These are phyloP conservation scores for Thereva unica DNA, from an alignment of 2,888 invertebrate genomes.

Conservation along the genomic window DNA sequence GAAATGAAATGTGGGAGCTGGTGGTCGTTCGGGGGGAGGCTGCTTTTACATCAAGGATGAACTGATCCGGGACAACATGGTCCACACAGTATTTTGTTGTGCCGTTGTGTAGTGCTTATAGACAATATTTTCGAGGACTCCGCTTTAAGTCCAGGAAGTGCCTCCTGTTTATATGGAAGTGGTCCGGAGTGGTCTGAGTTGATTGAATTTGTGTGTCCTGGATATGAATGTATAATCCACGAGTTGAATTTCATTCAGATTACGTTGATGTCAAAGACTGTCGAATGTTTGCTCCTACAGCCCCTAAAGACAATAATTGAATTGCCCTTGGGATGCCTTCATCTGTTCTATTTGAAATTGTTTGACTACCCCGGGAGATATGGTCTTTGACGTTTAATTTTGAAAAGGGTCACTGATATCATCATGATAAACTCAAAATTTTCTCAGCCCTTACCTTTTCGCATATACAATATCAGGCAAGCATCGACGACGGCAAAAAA, in stretches of 20 bases:
- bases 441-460: slow-evolving; percentile 14
- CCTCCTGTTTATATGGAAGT: background rate
- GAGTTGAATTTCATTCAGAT: slow-evolving; percentile 14
- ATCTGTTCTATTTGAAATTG: slow-evolving; percentile 18
- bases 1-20: background rate
- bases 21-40: background rate
- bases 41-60: background rate
- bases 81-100: slow-evolving; percentile 1
- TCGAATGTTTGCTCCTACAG: slow-evolving; percentile 6
- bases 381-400: slow-evolving; percentile 34
- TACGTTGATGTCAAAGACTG: slow-evolving; percentile 1
- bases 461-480: background rate
- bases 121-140: slow-evolving; percentile 16
- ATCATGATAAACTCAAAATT: slow-evolving; percentile 12
- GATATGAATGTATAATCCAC: slow-evolving; percentile 14
- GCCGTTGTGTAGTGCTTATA: slow-evolving; percentile 10
- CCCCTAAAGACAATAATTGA: background rate
- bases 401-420: slow-evolving; percentile 31
- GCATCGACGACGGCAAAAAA: too few relatives aligned
- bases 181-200: too few relatives aligned
- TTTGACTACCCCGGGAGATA: slow-evolving; percentile 13
- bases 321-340: slow-evolving; percentile 4
- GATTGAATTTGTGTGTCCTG: background rate
- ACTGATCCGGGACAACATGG: slow-evolving; percentile 6
- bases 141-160: slow-evolving; percentile 10